Percentiles rank a stretch among this genome's conserved stretches.
Conservation (phyloP, 2,888 invertebrate genomes). For the Phengaris arion region DNA sequence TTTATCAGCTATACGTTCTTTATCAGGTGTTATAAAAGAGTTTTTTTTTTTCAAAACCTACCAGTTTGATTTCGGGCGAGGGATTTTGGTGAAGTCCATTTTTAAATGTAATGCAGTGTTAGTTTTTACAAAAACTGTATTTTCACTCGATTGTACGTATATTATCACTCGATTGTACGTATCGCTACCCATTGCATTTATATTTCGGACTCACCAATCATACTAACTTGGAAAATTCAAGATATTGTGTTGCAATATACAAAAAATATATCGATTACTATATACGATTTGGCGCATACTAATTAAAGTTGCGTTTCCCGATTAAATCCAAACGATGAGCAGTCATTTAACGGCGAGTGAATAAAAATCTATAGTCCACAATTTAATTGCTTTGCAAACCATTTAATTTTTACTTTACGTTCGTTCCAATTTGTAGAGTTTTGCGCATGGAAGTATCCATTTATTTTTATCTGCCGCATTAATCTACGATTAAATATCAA, state of each 20-base stretch:
- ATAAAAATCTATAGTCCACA: conserved; percentile 1
- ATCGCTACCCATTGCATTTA: too few species aligned
- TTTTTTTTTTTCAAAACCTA: too few species aligned
- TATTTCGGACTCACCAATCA: too few species aligned
- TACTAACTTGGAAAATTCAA: neutral
- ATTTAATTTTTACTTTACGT: conserved; percentile 13
- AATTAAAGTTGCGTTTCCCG: conserved; percentile 18
- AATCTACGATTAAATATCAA: neutral
- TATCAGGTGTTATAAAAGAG: too few species aligned
- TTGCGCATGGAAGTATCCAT: conserved; percentile 1
- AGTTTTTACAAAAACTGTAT: too few species aligned
- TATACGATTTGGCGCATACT: neutral
- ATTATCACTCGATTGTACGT: too few species aligned
- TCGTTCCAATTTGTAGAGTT: neutral
- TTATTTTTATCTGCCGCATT: conserved; percentile 3
- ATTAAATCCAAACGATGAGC: conserved; percentile 21
- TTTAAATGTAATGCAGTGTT: too few species aligned
- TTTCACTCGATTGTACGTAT: too few species aligned
- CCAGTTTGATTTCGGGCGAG: too few species aligned
- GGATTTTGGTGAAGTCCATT: too few species aligned
- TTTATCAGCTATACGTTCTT: too few species aligned
- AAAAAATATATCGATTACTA: too few species aligned
- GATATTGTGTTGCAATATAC: neutral
- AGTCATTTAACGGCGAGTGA: conserved; percentile 8
- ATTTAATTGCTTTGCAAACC: conserved; percentile 10